A percentile compares a stretch with the other conserved stretches of the same genome.
phyloP scores from a whole-genome alignment of 1,140 invertebrate genomes.

The Drosophila melanica region DNA sequence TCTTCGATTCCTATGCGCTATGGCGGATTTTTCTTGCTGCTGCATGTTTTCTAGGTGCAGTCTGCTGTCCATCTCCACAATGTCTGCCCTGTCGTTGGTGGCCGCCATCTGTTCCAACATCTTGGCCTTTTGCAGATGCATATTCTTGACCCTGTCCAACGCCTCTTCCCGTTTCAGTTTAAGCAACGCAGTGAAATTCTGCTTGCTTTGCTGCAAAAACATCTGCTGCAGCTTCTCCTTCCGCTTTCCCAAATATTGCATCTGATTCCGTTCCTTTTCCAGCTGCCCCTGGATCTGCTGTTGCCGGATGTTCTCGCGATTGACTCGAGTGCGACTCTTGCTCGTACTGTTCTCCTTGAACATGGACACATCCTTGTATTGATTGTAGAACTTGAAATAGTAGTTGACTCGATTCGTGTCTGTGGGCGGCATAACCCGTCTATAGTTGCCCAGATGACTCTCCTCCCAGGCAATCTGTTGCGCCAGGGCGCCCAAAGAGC shows the following conservation, averaged over 20 bases:
- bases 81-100: slow-evolving; percentile 13
- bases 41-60: not conserved
- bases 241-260: not conserved
- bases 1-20: too few species aligned
- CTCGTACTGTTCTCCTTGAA: slow-evolving; percentile 88
- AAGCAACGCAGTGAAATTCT: not conserved
- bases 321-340: slow-evolving; percentile 39
- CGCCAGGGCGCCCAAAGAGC: slow-evolving; percentile 84
- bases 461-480: slow-evolving; percentile 91
- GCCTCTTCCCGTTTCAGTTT: slow-evolving; percentile 8
- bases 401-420: slow-evolving; percentile 63
- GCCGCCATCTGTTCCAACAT: slow-evolving; percentile 3
- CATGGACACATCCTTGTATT: slow-evolving; percentile 87
- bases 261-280: not conserved
- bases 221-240: not conserved
- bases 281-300: slow-evolving; percentile 19
- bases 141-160: slow-evolving; percentile 27
- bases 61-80: slow-evolving; percentile 6
- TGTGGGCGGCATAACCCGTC: slow-evolving; percentile 76
- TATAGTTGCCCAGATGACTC: slow-evolving; percentile 90
- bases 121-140: slow-evolving; percentile 35
- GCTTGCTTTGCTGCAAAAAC: not conserved
- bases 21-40: too few species aligned
- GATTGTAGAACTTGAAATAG: slow-evolving; percentile 86
- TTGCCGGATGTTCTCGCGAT: slow-evolving; percentile 22